Evolutionary conservation across 2,113 vertebrate genomes (phyloP).

Genomic region (Pelodiscus sinensis): DNA sequence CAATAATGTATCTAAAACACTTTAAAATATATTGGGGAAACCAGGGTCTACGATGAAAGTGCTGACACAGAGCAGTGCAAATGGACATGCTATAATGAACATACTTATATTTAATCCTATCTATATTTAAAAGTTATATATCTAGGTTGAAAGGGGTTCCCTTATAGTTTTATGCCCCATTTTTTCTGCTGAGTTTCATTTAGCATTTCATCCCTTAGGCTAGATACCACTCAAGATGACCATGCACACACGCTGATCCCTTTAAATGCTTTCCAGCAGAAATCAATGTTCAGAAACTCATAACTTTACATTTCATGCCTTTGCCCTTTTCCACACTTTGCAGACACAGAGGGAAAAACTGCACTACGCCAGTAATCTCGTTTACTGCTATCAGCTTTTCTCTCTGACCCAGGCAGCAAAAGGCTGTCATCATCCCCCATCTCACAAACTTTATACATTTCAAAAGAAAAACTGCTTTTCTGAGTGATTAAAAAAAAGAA

Average conservation of each 20-base stretch:
- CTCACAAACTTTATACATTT: not conserved
- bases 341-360: conserved; percentile 22
- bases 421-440: not conserved
- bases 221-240: conserved; percentile 19
- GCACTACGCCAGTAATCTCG: conserved; percentile 28
- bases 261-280: conserved; percentile 12
- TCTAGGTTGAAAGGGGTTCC: conserved; percentile 10
- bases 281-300: conserved; percentile 11
- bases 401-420: conserved; percentile 38
- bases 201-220: conserved; percentile 15
- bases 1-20: not conserved
- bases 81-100: conserved; percentile 12
- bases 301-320: conserved; percentile 15
- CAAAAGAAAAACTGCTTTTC: not conserved
- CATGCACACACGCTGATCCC: not conserved
- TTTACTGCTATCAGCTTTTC: conserved; percentile 19
- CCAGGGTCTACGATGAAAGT: conserved; percentile 22
- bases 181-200: conserved; percentile 42
- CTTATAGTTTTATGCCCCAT: not conserved
- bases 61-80: not conserved
- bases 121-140: conserved; percentile 20
- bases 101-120: conserved; percentile 26
- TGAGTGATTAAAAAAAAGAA: not conserved
- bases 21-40: conserved; percentile 42
- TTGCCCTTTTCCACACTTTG: conserved; percentile 15